Percentiles rank a stretch among this genome's conserved stretches.
These are phyloP conservation scores for Drosophila percnosoma DNA, from an alignment of 2,888 invertebrate species.

Conservation along the genomic window DNA sequence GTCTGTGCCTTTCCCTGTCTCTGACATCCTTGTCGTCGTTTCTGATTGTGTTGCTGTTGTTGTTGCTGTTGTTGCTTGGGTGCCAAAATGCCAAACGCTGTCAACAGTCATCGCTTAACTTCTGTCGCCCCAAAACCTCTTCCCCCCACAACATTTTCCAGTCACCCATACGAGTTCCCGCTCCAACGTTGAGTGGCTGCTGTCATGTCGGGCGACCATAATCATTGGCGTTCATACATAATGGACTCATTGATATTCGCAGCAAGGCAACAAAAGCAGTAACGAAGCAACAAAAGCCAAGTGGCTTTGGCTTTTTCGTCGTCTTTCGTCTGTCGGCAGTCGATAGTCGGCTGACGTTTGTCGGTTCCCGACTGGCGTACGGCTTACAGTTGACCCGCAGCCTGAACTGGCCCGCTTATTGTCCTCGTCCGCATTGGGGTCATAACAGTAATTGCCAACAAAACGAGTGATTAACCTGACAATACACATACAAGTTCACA, in stretches of 20 bases:
- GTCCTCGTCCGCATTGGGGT: conserved; percentile 41
- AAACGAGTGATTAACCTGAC: conserved; percentile 81
- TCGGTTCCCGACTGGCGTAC: neutral
- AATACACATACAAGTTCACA: conserved; percentile 36
- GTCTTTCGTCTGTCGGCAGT: neutral
- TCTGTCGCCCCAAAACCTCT: conserved; percentile 14
- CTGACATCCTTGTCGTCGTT: conserved; percentile 11
- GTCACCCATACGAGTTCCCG: neutral
- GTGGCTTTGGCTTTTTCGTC: conserved; percentile 41
- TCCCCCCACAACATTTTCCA: neutral
- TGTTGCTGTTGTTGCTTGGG: conserved; percentile 23
- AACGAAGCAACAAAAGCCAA: conserved; percentile 51
- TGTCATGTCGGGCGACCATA: conserved; percentile 79
- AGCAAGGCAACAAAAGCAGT: conserved; percentile 54
- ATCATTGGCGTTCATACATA: conserved; percentile 78
- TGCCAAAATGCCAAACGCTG: conserved; percentile 71
- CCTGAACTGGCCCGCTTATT: conserved; percentile 47
- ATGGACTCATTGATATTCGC: conserved; percentile 77
- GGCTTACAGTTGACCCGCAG: conserved; percentile 35
- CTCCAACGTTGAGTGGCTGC: conserved; percentile 40
- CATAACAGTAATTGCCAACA: conserved; percentile 77
- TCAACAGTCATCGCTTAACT: conserved; percentile 59
- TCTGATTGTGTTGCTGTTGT: conserved; percentile 5
- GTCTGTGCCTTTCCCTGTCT: conserved; percentile 13
- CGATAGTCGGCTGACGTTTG: neutral